A percentile compares a stretch with the other conserved stretches of the same genome.
phyloP scores from a whole-genome alignment of 2,113 vertebrate species.

The Neotoma lepida region DNA sequence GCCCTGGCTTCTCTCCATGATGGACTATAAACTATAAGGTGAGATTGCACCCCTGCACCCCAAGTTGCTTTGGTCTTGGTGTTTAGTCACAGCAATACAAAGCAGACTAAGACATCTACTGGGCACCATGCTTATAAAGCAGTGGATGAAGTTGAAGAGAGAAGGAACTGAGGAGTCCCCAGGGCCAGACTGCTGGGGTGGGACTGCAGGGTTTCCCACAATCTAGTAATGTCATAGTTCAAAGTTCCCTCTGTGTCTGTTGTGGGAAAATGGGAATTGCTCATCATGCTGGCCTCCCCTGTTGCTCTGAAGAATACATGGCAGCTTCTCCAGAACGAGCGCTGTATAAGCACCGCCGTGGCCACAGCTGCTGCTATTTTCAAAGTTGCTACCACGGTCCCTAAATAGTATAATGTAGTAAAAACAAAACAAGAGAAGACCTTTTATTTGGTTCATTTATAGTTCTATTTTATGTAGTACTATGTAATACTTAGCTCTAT shows the following conservation, averaged over 20 bases:
- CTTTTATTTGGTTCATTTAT: background rate
- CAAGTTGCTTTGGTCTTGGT: background rate
- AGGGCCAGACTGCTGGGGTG: background rate
- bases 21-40: background rate
- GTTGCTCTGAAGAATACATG: background rate
- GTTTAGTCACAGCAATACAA: background rate
- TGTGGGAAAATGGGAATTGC: background rate
- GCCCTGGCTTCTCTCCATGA: background rate
- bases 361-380: background rate
- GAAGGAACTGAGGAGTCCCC: background rate
- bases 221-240: background rate
- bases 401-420: background rate
- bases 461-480: background rate
- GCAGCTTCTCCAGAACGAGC: background rate
- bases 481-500: background rate
- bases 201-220: background rate
- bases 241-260: background rate
- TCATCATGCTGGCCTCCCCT: background rate
- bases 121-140: background rate
- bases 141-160: background rate
- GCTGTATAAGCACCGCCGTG: fast-evolving
- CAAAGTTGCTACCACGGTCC: constrained; percentile 28
- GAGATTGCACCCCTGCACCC: background rate
- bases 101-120: background rate
- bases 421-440: background rate